Evolutionary conservation across 2,113 vertebrate species (phyloP).

Genomic region (Ameiurus melas): DNA sequence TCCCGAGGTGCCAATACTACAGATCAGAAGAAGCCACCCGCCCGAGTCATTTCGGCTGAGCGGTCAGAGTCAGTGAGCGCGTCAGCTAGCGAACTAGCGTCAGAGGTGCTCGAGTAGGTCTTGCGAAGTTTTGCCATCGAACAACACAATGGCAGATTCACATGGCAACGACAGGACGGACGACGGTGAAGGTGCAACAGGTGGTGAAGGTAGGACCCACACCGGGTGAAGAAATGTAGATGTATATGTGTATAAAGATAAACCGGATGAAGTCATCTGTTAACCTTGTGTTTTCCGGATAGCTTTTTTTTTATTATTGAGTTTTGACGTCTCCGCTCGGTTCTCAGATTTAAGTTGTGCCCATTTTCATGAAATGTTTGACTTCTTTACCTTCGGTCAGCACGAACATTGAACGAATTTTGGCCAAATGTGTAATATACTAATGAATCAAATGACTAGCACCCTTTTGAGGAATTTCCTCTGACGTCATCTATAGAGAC

Average conservation of each 20-base stretch:
- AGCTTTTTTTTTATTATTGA: not conserved
- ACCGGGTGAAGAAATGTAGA: not conserved
- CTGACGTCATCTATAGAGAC: slow-evolving; percentile 28
- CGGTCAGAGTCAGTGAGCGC: not conserved
- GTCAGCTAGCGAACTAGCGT: slow-evolving; percentile 22
- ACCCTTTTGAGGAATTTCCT: slow-evolving; percentile 13
- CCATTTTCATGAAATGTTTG: not conserved
- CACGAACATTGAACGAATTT: not conserved
- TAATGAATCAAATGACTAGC: not conserved
- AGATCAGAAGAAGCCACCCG: too few species aligned
- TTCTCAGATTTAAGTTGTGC: not conserved
- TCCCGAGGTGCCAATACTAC: not conserved
- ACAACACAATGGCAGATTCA: slow-evolving; percentile 61
- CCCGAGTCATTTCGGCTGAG: not conserved
- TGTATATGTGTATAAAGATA: too few species aligned
- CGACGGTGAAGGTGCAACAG: slow-evolving; percentile 4
- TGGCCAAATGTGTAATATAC: not conserved
- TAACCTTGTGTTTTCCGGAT: slow-evolving; percentile 2
- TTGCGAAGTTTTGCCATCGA: not conserved
- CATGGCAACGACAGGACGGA: slow-evolving; percentile 28
- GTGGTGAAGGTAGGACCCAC: slow-evolving; percentile 66
- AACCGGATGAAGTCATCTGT: not conserved
- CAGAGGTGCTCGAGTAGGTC: too few species aligned
- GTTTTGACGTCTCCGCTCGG: not conserved
- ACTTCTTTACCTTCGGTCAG: not conserved